phyloP scores from a whole-genome alignment of 1,140 invertebrate species.

The Drosophila lacertosa region DNA sequence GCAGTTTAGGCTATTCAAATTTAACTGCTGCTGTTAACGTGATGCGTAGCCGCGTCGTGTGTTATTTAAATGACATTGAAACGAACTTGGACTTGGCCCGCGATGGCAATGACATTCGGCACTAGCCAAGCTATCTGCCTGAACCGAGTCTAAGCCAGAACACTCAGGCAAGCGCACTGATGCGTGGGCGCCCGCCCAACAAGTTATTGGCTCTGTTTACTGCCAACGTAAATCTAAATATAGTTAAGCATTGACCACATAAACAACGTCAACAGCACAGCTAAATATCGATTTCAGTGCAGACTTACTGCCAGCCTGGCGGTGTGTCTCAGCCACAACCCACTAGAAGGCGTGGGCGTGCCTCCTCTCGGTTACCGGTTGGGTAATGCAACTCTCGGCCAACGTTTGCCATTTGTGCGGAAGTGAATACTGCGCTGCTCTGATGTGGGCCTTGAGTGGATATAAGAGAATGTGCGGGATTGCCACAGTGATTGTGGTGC shows the following conservation, averaged over 20 bases:
- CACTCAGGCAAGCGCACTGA: neutral
- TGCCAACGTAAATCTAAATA: slow-evolving; percentile 69
- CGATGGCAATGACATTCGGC: slow-evolving; percentile 28
- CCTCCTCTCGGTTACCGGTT: slow-evolving; percentile 25
- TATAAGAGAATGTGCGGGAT: slow-evolving; percentile 7
- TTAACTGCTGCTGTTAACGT: neutral
- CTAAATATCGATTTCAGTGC: slow-evolving; percentile 70
- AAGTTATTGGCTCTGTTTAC: slow-evolving; percentile 45
- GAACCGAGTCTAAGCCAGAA: neutral
- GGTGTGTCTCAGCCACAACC: slow-evolving; percentile 44
- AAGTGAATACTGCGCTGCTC: slow-evolving; percentile 19
- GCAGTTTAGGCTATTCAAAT: neutral
- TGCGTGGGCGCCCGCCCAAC: slow-evolving; percentile 29
- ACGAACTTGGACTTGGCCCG: slow-evolving; percentile 60
- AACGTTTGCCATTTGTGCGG: slow-evolving; percentile 38
- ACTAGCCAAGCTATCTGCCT: slow-evolving; percentile 7
- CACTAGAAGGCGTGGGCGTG: slow-evolving; percentile 19
- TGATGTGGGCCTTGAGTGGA: slow-evolving; percentile 41
- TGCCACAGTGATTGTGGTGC: slow-evolving; percentile 20
- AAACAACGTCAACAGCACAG: slow-evolving; percentile 20
- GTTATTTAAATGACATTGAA: slow-evolving; percentile 66
- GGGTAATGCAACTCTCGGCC: slow-evolving; percentile 34
- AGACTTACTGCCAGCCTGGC: slow-evolving; percentile 37
- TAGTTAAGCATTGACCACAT: slow-evolving; percentile 62
- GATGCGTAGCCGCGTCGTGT: slow-evolving; percentile 12